Percentiles rank a stretch among this genome's conserved stretches.
Conservation (phyloP, 2,888 invertebrate genomes). For the Clanis bilineata region DNA sequence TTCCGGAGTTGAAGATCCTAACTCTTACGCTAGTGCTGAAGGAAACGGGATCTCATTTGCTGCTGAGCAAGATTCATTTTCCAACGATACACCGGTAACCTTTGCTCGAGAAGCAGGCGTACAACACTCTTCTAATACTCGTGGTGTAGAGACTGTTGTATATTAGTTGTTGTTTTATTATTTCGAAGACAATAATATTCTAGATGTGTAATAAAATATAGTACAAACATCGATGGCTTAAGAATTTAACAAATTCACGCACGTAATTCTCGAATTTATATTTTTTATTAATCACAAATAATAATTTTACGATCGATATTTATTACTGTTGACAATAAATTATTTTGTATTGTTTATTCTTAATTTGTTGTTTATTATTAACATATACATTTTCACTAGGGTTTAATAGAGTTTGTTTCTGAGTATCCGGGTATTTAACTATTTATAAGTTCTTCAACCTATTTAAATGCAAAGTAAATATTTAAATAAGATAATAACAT, state of each 20-base stretch:
- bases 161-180: constrained; percentile 41
- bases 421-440: no score
- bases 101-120: constrained; percentile 67
- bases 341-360: not conserved
- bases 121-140: constrained; percentile 62
- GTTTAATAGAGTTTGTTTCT: no score
- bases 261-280: not conserved
- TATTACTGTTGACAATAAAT: not conserved
- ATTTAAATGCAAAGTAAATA: not conserved
- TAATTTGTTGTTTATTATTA: not conserved
- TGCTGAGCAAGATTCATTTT: constrained; percentile 40
- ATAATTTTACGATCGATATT: not conserved
- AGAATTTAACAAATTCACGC: not conserved
- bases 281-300: no score
- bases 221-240: not conserved
- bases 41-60: constrained; percentile 41
- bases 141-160: constrained; percentile 58
- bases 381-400: no score
- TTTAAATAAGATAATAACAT: no score
- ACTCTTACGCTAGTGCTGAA: constrained; percentile 47
- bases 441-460: no score
- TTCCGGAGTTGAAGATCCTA: constrained; percentile 45
- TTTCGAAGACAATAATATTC: not conserved
- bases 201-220: not conserved
- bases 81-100: constrained; percentile 55